A percentile compares a stretch with the other conserved stretches of the same genome.
These are phyloP conservation scores for Orientallactaga bullata DNA, from an alignment of 2,113 vertebrate species.

Conservation along the genomic window DNA sequence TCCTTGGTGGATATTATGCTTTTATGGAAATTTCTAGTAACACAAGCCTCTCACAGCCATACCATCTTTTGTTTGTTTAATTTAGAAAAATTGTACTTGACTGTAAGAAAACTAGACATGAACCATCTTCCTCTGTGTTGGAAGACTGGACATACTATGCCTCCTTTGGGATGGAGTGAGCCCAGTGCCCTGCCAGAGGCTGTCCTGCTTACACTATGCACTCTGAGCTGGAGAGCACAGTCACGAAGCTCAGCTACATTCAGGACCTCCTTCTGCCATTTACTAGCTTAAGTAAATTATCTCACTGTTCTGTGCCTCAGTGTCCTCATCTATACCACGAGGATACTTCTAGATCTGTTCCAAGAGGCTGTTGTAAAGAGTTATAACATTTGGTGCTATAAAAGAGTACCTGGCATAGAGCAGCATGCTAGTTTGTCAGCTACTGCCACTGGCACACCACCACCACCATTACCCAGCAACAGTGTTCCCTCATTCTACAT, in stretches of 20 bases:
- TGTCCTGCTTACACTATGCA: accelerated
- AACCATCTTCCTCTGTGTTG: not conserved
- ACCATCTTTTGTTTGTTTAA: not conserved
- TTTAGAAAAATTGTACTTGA: slow-evolving; percentile 31
- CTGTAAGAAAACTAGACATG: slow-evolving; percentile 15
- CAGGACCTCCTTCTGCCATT: not conserved
- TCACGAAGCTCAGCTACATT: not conserved
- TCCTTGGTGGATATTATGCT: slow-evolving; percentile 8
- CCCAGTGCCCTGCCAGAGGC: not conserved
- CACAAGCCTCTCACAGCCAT: not conserved
- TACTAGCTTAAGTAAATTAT: not conserved
- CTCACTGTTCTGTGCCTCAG: not conserved
- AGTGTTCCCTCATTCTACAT: not conserved
- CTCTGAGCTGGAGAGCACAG: accelerated
- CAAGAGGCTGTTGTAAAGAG: not conserved
- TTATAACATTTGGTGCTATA: not conserved
- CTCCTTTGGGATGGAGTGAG: not conserved
- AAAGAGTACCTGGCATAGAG: not conserved
- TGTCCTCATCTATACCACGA: not conserved
- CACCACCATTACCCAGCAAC: not conserved
- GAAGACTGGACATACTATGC: not conserved
- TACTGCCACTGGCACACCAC: accelerated
- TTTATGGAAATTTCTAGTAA: slow-evolving; percentile 9
- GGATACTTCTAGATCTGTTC: not conserved
- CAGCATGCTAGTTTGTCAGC: not conserved